Conservation (phyloP, 2,888 invertebrate species). For the Periphyllus acericola region DNA sequence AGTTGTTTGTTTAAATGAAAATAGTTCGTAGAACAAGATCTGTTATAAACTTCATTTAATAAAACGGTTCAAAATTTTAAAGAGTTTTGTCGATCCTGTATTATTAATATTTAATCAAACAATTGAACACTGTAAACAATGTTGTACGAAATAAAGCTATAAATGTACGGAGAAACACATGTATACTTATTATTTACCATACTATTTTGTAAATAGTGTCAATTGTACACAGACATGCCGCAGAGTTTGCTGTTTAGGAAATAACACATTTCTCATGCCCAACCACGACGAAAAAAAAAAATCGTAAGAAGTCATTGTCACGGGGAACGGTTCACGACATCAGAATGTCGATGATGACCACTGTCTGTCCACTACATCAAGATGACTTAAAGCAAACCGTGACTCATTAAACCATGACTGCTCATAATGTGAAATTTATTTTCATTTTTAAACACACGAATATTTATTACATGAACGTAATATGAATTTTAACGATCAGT, state of each 20-base stretch:
- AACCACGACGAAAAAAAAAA: neutral
- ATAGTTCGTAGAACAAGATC: neutral
- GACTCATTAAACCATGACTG: slow-evolving; percentile 17
- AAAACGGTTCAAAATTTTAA: neutral
- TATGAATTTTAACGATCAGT: neutral
- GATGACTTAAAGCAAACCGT: slow-evolving; percentile 21
- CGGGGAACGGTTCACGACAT: neutral
- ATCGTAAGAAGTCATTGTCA: slow-evolving; percentile 11
- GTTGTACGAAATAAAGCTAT: neutral
- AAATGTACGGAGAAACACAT: neutral
- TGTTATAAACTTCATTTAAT: neutral
- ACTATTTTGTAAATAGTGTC: slow-evolving; percentile 24
- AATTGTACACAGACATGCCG: neutral
- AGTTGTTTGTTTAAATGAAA: neutral
- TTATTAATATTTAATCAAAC: neutral
- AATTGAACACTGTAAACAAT: neutral
- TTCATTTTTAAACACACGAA: neutral
- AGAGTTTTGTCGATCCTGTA: neutral
- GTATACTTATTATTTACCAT: neutral
- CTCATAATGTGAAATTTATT: slow-evolving; percentile 1
- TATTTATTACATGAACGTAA: neutral
- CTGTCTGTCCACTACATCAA: neutral
- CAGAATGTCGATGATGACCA: slow-evolving; percentile 12
- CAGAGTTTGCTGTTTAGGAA: neutral
- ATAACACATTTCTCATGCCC: slow-evolving; percentile 5